Base-by-base conservation (phyloP, 2,113 vertebrate genomes). In the Pardalotus punctatus region DNA sequence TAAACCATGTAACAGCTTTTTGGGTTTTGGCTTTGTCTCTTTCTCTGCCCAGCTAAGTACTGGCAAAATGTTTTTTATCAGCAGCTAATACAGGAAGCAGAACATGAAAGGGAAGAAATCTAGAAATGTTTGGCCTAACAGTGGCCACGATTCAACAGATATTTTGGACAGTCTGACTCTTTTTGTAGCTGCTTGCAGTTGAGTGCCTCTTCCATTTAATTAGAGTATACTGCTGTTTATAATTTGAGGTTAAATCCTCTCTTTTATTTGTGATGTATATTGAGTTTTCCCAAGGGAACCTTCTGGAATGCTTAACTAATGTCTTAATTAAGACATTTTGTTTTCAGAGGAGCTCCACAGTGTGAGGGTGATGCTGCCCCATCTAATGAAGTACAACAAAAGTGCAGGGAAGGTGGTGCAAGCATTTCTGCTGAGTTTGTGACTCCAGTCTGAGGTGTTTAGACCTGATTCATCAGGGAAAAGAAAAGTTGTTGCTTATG, bases 1-100 rank as follows among this genome's bases (percentile, higher is more conserved):
- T 92, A 96, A 96, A 93, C 64, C 25, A 53, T 67, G 79, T 74
- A 93, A 67, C 85, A 83, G n/a, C 48, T 81, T 74, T 96, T 53
- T 16, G 35, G 36, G 47, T 10, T 86, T 92, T 86, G 47, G 56
- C 61, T 93, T 93, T 88, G 57, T 92, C 38, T 88, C 74, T 80
- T 85, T 90, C 66, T 93, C 36, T 93, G 76, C 40, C 86, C 18
- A 54, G 45, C 57, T 94, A 85, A 92, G 36, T 45, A 56, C 35
- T 74, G 53, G 60, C 71, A 92, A 89, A 88, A 70, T 36, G 8
- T 24, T 93, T 94, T 85, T 90, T 85, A 54, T 90, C 58, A 73
- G 42, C 23, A 53, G n/a, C 42, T 86, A 91, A 35, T 50, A 45
- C 54, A 51, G 62, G 62, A 93, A 82, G 11, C 28, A 90, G 86